Evolutionary conservation across 2,888 invertebrate species (phyloP).

Genomic region (Phrixothrix hirtus): DNA sequence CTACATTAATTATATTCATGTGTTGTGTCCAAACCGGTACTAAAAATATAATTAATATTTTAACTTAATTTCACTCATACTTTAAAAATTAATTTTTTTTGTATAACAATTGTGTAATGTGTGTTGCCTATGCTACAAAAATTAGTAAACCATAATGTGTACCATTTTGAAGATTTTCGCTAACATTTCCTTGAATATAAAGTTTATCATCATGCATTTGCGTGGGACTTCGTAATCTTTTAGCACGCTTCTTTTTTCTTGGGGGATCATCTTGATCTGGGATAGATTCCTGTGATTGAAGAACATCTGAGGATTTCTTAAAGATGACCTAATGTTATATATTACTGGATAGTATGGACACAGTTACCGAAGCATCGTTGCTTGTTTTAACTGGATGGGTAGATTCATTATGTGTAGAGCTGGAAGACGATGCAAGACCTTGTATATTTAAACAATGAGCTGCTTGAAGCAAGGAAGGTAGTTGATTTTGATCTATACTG

Average conservation of each 20-base stretch:
- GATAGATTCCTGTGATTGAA: not conserved
- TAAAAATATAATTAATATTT: not conserved
- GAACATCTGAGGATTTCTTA: not conserved
- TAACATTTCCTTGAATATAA: conserved; percentile 47
- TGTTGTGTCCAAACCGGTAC: conserved; percentile 10
- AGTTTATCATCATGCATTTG: conserved; percentile 53
- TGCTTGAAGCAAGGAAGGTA: conserved; percentile 65
- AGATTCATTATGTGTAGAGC: conserved; percentile 37
- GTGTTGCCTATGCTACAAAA: too few species aligned
- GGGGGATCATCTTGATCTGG: conserved; percentile 53
- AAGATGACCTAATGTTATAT: not conserved
- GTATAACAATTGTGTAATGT: too few species aligned
- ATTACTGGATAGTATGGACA: too few species aligned
- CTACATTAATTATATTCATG: conserved; percentile 30
- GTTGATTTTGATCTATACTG: conserved; percentile 64
- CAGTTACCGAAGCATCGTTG: conserved; percentile 1
- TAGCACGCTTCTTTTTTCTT: conserved; percentile 27
- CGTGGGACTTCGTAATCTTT: conserved; percentile 55
- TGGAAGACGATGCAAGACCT: conserved; percentile 58
- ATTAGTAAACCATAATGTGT: too few species aligned
- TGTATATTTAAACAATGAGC: conserved; percentile 66
- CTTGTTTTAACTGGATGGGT: conserved; percentile 1
- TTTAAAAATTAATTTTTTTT: too few species aligned
- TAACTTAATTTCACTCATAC: too few species aligned
- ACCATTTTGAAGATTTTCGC: conserved; percentile 19